phyloP scores from a whole-genome alignment of 2,888 invertebrate genomes.

The Chorisops tibialis region DNA sequence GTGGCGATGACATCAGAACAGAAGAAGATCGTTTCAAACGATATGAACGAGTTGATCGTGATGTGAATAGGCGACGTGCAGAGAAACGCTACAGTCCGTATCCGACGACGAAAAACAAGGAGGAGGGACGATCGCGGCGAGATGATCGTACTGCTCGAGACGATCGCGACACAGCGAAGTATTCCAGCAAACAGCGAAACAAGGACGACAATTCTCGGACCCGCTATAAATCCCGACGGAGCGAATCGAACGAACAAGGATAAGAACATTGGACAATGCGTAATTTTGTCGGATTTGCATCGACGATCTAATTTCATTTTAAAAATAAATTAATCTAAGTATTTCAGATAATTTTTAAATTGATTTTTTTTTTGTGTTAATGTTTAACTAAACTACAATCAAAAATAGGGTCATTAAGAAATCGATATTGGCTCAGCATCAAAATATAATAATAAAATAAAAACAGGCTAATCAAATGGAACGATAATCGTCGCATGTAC shows the following conservation, averaged over 20 bases:
- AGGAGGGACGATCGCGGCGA: neutral
- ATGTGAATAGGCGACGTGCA: neutral
- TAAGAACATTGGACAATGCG: neutral
- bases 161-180: neutral
- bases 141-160: neutral
- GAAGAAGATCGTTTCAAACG: neutral
- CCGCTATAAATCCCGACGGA: neutral
- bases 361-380: too few species aligned
- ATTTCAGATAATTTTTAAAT: neutral
- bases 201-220: conserved; percentile 5
- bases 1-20: neutral
- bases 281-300: too few species aligned
- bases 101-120: neutral
- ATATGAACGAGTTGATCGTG: neutral
- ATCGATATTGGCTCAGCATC: too few species aligned
- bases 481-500: too few species aligned
- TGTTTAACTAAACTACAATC: too few species aligned
- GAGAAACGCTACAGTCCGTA: neutral
- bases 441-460: too few species aligned
- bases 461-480: too few species aligned
- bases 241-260: conserved; percentile 2
- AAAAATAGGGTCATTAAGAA: too few species aligned
- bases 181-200: neutral
- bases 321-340: neutral
- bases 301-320: too few species aligned